Evolutionary conservation across 2,797 vertebrate species (phyloP).

Genomic region (Cirrhinus molitorella): DNA sequence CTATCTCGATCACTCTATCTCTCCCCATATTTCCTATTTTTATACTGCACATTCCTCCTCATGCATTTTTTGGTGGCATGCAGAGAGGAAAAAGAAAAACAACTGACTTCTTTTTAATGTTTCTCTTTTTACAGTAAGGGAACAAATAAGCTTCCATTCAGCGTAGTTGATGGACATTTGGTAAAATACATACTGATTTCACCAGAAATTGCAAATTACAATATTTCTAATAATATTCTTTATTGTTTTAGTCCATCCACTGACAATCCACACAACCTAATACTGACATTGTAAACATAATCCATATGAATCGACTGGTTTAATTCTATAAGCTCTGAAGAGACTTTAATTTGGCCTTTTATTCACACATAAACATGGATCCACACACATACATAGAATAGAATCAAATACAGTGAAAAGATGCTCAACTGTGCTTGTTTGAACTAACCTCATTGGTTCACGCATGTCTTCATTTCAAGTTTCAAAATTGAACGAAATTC

Average conservation of each 20-base stretch:
- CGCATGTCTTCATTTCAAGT: neutral
- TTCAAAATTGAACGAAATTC: neutral
- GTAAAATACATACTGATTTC: neutral
- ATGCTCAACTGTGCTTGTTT: neutral
- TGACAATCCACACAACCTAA: neutral
- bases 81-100: neutral
- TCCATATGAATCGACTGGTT: neutral
- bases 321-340: neutral
- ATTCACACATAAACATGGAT: neutral
- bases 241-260: neutral
- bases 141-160: neutral
- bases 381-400: neutral
- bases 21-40: neutral
- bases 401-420: neutral
- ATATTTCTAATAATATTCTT: neutral
- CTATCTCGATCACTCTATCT: conserved; percentile 9
- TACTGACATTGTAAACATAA: neutral
- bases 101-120: conserved; percentile 9
- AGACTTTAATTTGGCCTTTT: neutral
- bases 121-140: neutral
- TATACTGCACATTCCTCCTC: conserved; percentile 7
- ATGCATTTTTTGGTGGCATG: conserved; percentile 21
- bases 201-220: neutral
- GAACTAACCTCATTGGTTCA: neutral
- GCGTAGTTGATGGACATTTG: neutral